phyloP scores from a whole-genome alignment of 1,140 invertebrate species.

The Brevipalpus yothersi region DNA sequence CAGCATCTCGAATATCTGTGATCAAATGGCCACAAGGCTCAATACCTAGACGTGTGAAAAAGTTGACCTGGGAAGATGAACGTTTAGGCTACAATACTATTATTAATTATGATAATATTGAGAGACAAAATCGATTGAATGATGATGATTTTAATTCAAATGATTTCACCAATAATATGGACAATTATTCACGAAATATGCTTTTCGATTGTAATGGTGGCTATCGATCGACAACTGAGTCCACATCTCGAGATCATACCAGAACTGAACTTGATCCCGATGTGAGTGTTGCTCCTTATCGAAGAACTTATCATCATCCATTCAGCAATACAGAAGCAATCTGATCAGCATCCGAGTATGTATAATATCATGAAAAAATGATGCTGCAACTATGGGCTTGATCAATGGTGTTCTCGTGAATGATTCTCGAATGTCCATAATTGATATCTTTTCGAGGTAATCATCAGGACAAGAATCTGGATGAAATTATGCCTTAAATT shows the following conservation, averaged over 20 bases:
- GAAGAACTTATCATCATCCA: constrained; percentile 12
- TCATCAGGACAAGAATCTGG: too few species aligned
- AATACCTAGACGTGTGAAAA: constrained; percentile 36
- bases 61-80: constrained; percentile 45
- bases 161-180: neutral
- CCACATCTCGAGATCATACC: neutral
- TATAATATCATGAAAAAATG: too few species aligned
- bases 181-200: neutral
- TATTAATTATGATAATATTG: neutral
- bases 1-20: constrained; percentile 3
- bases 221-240: constrained; percentile 11
- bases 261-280: constrained; percentile 27
- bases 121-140: neutral
- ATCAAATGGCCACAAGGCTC: constrained; percentile 25
- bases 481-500: too few species aligned
- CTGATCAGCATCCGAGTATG: too few species aligned
- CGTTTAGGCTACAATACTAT: constrained; percentile 5
- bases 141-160: neutral
- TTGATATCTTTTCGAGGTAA: too few species aligned
- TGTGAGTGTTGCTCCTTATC: constrained; percentile 25
- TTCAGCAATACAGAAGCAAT: too few species aligned
- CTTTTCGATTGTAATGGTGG: neutral
- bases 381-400: too few species aligned
- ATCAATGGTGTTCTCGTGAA: too few species aligned
- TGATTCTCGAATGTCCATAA: too few species aligned